Evolutionary conservation across 2,888 invertebrate genomes (phyloP), one percentile per base, ranked within the genome.

Genomic region (Machimus atricapillus): DNA sequence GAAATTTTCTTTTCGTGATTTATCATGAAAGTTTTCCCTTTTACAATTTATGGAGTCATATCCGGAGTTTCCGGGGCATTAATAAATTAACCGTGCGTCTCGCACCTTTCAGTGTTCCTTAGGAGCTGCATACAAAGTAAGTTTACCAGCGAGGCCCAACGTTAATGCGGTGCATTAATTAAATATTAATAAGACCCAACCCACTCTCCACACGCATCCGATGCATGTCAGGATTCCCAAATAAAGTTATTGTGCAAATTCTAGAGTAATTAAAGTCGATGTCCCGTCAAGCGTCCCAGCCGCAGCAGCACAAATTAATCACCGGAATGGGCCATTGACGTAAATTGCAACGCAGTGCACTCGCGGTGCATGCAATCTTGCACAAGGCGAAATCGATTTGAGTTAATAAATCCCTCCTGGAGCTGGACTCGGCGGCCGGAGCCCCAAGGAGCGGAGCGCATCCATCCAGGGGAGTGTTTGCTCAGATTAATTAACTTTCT

Each of bases 401-500:
- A 78, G 40, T 43, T 43, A 40, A 78, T 78, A 78, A 78, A 78
- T 78, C 78, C 43, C 37, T n/a, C 37, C 78, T 23, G 78, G 40
- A 78, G 78, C n/a, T 37, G 78, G 23, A 19, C 14, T 12, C n/a
- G 23, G 23, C 37, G 1, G 43, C 37, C n/a, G 19, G 16, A 19
- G 43, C 37, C 19, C 40, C 37, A 78, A 40, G 19, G 76, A 37
- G 76, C 76, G 76, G 9, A n/a, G 78, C 9, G 78, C 14, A 66
- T 23, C 66, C 19, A 19, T 78, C 43, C 78, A n/a, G 46, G 78
- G n/a, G 43, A 78, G 40, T 78, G 78, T 78, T 78, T 78, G 37
- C 40, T 46, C 78, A 78, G 78, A 78, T 78, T 43, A 78, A 78
- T 78, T 78, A 78, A 78, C 78, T 78, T 43, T 78, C 40, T 43